Evolutionary conservation across 2,797 vertebrate species (phyloP), one percentile per base, ranked within the genome.

Genomic region (Pteronotus mesoamericanus): DNA sequence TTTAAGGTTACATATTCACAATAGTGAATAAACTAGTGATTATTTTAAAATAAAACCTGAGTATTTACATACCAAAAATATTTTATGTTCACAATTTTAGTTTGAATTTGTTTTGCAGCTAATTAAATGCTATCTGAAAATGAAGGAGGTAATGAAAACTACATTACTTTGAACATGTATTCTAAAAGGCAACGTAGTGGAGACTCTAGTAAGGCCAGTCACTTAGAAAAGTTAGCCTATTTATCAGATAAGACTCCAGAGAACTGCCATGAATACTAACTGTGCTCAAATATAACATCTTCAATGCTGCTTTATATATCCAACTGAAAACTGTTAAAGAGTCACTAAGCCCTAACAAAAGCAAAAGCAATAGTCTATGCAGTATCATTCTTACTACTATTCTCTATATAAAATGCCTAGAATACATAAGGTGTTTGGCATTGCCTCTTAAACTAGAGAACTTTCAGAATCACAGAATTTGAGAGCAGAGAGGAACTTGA

Each of bases 21-120:
- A 89, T 5, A 89, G 11, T 61, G 46, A 93, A 39, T 59, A 89
- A 29, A 14, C 19, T 10, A 37, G 55, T 89, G 55, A 89, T 37
- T 55, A 66, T 53, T 94, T 95, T 92, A 57, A 94, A 94, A 89
- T 53, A 68, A 79, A 89, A 84, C 34, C 57, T 55, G 9, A 78
- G 83, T 29, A 84, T 80, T 48, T 84, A 57, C 15, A n/a, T 57
- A 44, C 42, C 89, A n/a, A 78, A 89, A 69, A 90, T 90, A 90
- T 75, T 15, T 66, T 44, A 84, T 37, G 26, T 57, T 88, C 39
- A 83, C 11, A 80, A 44, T 94, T 51, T 89, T 68, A 91, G 46
- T n/a, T 86, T 93, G 59, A 19, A 75, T 93, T 86, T 91, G 48
- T 83, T 90, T 48, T 37, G 39, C 15, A 95, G 21, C 9, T 93